A percentile compares a stretch with the other conserved stretches of the same genome.
Conservation (phyloP, 2,113 vertebrate genomes). For the Nanorana parkeri region DNA sequence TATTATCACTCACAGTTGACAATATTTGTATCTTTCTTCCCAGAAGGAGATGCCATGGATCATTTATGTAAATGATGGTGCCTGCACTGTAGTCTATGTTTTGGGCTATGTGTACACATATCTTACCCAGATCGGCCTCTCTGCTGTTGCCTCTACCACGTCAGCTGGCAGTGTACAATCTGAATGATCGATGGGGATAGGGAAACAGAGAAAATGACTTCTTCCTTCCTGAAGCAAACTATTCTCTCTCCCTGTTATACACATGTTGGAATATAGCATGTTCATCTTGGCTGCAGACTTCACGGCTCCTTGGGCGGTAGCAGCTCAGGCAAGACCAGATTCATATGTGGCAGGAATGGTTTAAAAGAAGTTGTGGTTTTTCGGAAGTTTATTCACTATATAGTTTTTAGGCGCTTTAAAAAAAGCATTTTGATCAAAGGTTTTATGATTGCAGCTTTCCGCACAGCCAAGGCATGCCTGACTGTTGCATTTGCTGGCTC, state of each 20-base stretch:
- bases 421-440: conserved; percentile 46
- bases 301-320: conserved; percentile 35
- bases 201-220: too few relatives aligned
- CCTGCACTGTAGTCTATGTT: too few relatives aligned
- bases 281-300: conserved; percentile 38
- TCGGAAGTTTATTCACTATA: conserved; percentile 36
- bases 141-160: too few relatives aligned
- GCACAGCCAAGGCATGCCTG: neutral
- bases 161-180: too few relatives aligned
- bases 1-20: too few relatives aligned
- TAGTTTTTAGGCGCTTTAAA: conserved; percentile 42
- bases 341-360: conserved; percentile 29
- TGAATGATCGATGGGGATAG: too few relatives aligned
- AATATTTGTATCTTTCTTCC: too few relatives aligned
- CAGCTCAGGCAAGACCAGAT: neutral
- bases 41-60: too few relatives aligned
- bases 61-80: too few relatives aligned
- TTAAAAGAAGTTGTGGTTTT: conserved; percentile 38
- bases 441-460: conserved; percentile 11
- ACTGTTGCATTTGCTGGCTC: conserved; percentile 25
- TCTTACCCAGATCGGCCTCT: too few relatives aligned
- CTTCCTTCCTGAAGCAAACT: too few relatives aligned
- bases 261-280: neutral
- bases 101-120: too few relatives aligned
- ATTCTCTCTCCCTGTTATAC: neutral